A percentile compares a stretch with the other conserved stretches of the same genome.
Evolutionary conservation across 2,888 invertebrate species (phyloP).

Genomic region (Margaritifera margaritifera): DNA sequence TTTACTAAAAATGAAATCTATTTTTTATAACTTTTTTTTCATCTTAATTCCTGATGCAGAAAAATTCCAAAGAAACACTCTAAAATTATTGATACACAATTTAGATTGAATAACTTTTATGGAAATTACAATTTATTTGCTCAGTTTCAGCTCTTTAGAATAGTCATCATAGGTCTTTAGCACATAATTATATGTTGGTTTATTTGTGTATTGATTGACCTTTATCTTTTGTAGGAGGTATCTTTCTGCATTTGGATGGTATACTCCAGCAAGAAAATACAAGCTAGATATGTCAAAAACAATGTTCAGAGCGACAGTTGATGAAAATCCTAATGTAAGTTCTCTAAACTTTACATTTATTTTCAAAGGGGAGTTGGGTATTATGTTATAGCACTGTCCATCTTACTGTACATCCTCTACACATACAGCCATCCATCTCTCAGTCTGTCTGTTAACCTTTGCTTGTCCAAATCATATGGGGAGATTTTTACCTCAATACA

Average conservation of each 20-base stretch:
- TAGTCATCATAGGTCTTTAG: too few species aligned
- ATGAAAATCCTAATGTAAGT: slow-evolving; percentile 53
- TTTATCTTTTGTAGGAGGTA: slow-evolving; percentile 36
- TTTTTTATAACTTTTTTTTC: too few species aligned
- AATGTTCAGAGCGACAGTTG: slow-evolving; percentile 52
- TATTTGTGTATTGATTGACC: background rate
- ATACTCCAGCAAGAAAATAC: slow-evolving; percentile 53
- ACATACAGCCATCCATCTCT: background rate
- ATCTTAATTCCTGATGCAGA: too few species aligned
- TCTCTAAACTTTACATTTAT: background rate
- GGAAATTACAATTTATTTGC: background rate
- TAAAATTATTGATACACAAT: too few species aligned
- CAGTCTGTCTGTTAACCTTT: background rate
- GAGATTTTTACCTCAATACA: background rate
- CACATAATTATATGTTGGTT: too few species aligned
- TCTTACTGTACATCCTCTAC: background rate
- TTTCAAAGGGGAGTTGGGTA: background rate
- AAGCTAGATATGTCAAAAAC: slow-evolving; percentile 51
- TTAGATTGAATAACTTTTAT: background rate
- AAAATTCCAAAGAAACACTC: background rate
- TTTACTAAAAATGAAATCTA: too few species aligned
- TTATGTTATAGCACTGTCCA: background rate
- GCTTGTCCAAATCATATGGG: background rate
- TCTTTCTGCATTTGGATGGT: slow-evolving; percentile 57
- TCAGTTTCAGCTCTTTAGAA: background rate